A percentile compares a stretch with the other conserved stretches of the same genome.
phyloP scores from a whole-genome alignment of 1,140 invertebrate genomes.

The Myzus persicae region DNA sequence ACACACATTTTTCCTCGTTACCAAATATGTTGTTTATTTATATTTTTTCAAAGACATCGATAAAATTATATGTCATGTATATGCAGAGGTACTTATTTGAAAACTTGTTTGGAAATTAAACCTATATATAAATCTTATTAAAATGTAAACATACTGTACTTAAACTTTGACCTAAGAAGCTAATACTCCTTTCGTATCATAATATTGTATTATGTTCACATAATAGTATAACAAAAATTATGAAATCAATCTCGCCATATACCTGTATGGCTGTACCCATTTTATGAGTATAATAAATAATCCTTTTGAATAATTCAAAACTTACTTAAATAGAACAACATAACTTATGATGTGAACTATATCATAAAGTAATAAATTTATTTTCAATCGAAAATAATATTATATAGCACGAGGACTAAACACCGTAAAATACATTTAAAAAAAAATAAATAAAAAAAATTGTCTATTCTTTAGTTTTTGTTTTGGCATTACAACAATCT shows the following conservation, averaged over 20 bases:
- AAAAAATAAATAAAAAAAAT: not conserved
- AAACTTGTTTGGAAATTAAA: constrained; percentile 19
- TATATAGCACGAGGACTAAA: constrained; percentile 25
- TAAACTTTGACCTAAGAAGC: constrained; percentile 9
- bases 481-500: not conserved
- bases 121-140: not conserved
- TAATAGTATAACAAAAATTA: not conserved
- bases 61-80: not conserved
- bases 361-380: not conserved
- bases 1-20: not conserved
- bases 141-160: not conserved
- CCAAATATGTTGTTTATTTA: not conserved
- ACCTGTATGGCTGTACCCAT: not conserved
- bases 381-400: not conserved
- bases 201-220: not conserved
- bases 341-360: not conserved
- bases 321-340: not conserved
- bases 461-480: not conserved
- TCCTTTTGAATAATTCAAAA: constrained; percentile 33
- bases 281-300: constrained; percentile 27
- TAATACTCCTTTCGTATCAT: not conserved
- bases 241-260: not conserved
- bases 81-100: not conserved
- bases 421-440: not conserved
- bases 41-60: not conserved